Evolutionary conservation across 2,888 invertebrate species (phyloP).

Genomic region (Spisula subtruncata): DNA sequence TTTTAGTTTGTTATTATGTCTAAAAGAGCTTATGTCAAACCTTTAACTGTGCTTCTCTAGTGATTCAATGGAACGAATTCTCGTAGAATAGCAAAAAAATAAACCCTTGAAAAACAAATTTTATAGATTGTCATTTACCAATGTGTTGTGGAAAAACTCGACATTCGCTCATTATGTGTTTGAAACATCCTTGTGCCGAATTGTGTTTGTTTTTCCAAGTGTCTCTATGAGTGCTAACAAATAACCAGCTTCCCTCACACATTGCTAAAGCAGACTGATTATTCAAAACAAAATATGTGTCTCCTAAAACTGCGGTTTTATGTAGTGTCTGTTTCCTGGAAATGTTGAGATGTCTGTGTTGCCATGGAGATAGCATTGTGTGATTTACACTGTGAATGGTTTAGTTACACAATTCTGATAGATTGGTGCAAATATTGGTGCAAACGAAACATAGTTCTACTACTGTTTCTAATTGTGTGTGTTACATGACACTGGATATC

Average conservation of each 20-base stretch:
- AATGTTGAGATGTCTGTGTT: not conserved
- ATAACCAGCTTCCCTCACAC: not conserved
- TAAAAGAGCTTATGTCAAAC: slow-evolving; percentile 33
- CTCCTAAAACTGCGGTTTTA: too few relatives aligned
- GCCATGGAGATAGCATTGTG: not conserved
- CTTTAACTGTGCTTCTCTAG: slow-evolving; percentile 40
- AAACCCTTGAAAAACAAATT: slow-evolving; percentile 34
- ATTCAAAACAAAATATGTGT: too few relatives aligned
- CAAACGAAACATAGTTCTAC: not conserved
- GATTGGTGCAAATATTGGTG: not conserved
- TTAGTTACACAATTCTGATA: not conserved
- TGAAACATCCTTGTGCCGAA: slow-evolving; percentile 7
- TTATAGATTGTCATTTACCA: slow-evolving; percentile 34
- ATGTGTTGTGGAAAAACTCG: slow-evolving; percentile 22
- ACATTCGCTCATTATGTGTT: slow-evolving; percentile 14
- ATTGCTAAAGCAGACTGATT: not conserved
- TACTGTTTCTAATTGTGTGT: not conserved
- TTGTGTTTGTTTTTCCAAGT: not conserved
- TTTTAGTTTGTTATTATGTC: slow-evolving; percentile 12
- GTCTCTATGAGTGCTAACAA: not conserved
- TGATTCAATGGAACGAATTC: slow-evolving; percentile 48
- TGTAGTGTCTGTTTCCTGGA: too few relatives aligned
- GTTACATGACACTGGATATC: not conserved
- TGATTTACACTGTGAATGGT: not conserved
- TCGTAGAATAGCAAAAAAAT: slow-evolving; percentile 44